phyloP scores from a whole-genome alignment of 2,113 vertebrate species.

The Apistogramma diplotaenia region DNA sequence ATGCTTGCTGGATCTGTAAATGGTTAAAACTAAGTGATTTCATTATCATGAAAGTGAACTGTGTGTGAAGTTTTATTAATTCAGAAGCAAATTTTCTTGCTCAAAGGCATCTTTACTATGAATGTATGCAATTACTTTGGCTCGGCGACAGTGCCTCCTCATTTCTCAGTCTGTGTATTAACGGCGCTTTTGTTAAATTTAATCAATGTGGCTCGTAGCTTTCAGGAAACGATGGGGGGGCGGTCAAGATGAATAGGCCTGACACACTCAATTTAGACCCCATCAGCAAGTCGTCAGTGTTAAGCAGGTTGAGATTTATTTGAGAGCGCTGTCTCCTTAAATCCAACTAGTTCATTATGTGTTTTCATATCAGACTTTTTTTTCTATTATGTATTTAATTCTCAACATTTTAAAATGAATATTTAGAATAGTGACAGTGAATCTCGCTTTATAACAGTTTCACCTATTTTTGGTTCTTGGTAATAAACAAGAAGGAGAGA shows the following conservation, averaged over 20 bases:
- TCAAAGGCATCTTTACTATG: conserved; percentile 20
- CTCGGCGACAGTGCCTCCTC: conserved; percentile 10
- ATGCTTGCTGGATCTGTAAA: neutral
- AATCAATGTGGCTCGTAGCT: conserved; percentile 54
- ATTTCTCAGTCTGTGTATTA: conserved; percentile 48
- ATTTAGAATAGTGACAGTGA: neutral
- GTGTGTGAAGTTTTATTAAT: conserved; percentile 24
- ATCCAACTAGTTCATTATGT: conserved; percentile 35
- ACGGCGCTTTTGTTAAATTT: conserved; percentile 56
- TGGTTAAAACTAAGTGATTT: conserved; percentile 3
- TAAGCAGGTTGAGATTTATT: conserved; percentile 53
- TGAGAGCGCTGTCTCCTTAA: conserved; percentile 22
- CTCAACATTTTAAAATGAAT: neutral
- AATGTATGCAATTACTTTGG: conserved; percentile 42
- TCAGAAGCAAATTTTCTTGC: conserved; percentile 1
- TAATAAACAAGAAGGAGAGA: neutral
- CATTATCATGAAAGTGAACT: conserved; percentile 11
- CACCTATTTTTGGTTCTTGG: neutral
- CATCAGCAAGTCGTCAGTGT: conserved; percentile 49
- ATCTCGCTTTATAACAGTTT: neutral
- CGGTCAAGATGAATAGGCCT: conserved; percentile 56
- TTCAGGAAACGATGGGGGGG: conserved; percentile 43
- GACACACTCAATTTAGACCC: conserved; percentile 59
- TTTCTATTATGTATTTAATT: neutral
- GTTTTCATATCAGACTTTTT: conserved; percentile 21